phyloP scores from a whole-genome alignment of 2,113 vertebrate genomes.

The Heterotis niloticus region DNA sequence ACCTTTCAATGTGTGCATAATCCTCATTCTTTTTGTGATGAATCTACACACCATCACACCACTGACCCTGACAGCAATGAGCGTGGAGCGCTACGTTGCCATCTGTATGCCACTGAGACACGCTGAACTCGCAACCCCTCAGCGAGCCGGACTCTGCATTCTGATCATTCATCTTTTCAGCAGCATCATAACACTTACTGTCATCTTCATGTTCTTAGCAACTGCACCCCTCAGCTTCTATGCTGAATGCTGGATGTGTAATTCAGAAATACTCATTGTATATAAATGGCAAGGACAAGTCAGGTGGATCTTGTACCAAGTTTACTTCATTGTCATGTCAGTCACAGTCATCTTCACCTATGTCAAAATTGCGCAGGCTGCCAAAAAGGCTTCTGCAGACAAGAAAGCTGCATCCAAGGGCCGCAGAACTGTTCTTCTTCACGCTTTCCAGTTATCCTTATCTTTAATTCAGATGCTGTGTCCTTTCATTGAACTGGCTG shows the following conservation, averaged over 20 bases:
- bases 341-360: conserved; percentile 27
- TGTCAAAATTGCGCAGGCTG: conserved; percentile 24
- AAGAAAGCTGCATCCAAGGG: conserved; percentile 25
- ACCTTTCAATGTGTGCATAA: conserved; percentile 14
- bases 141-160: background rate
- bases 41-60: conserved; percentile 7
- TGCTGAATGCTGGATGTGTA: background rate
- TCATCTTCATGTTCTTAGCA: conserved; percentile 1
- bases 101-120: conserved; percentile 31
- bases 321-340: conserved; percentile 28
- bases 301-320: background rate
- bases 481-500: conserved; percentile 16
- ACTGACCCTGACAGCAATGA: conserved; percentile 27
- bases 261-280: background rate
- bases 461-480: conserved; percentile 14
- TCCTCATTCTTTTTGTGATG: background rate
- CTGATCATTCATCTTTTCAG: conserved; percentile 18
- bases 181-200: background rate
- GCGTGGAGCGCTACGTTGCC: conserved; percentile 27
- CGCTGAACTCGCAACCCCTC: conserved; percentile 20
- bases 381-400: background rate
- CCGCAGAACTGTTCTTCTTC: conserved; percentile 29
- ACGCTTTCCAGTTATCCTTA: conserved; percentile 26
- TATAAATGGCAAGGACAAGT: conserved; percentile 23
- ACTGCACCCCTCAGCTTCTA: conserved; percentile 8